phyloP scores from a whole-genome alignment of 2,797 vertebrate genomes.

The Harpagifer antarcticus region DNA sequence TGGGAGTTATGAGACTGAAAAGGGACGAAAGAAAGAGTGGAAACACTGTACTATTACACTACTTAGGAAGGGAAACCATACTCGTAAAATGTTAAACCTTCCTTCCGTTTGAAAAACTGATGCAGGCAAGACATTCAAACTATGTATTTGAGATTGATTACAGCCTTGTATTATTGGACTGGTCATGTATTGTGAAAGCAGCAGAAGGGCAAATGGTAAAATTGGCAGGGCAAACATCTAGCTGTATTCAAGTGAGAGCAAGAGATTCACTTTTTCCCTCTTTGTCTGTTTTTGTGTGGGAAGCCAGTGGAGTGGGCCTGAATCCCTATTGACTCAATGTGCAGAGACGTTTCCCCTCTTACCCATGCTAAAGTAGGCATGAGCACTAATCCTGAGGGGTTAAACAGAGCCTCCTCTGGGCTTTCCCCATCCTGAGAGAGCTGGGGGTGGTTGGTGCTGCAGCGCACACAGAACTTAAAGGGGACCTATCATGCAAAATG shows the following conservation, averaged over 20 bases:
- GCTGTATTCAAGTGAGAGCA: slow-evolving; percentile 57
- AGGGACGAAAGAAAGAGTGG: slow-evolving; percentile 3
- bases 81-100: slow-evolving; percentile 35
- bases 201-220: slow-evolving; percentile 67
- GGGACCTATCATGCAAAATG: too few relatives aligned
- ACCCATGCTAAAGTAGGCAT: slow-evolving; percentile 85
- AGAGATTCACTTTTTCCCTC: slow-evolving; percentile 56
- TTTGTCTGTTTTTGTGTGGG: slow-evolving; percentile 78
- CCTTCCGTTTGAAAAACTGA: slow-evolving; percentile 47
- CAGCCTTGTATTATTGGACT: slow-evolving; percentile 50
- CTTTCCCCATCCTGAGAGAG: slow-evolving; percentile 77
- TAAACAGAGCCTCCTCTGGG: slow-evolving; percentile 80
- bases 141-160: slow-evolving; percentile 65
- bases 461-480: slow-evolving; percentile 49
- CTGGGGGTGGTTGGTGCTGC: slow-evolving; percentile 72
- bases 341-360: slow-evolving; percentile 81
- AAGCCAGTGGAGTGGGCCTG: slow-evolving; percentile 69
- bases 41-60: slow-evolving; percentile 49
- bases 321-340: slow-evolving; percentile 78
- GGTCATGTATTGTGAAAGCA: slow-evolving; percentile 69
- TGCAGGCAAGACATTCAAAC: slow-evolving; percentile 63
- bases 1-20: slow-evolving; percentile 25
- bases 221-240: slow-evolving; percentile 61
- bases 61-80: slow-evolving; percentile 33
- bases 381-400: slow-evolving; percentile 85